A percentile compares a stretch with the other conserved stretches of the same genome.
phyloP scores from a whole-genome alignment of 2,888 invertebrate genomes.

The Gonocerus acuteangulatus region DNA sequence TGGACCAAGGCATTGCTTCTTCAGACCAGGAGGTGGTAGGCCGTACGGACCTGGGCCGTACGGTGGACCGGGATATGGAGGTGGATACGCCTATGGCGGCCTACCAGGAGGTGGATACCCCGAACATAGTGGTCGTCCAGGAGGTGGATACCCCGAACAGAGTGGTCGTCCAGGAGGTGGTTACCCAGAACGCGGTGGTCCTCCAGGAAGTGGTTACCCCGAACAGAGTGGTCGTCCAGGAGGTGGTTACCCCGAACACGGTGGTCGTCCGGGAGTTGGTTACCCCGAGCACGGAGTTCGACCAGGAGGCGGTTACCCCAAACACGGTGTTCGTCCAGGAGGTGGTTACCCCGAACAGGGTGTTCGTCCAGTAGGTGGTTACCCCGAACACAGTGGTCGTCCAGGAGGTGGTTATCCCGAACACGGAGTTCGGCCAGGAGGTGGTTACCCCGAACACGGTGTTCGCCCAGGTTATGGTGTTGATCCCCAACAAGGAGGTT shows the following conservation, averaged over 20 bases:
- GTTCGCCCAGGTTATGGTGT: neutral
- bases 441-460: neutral
- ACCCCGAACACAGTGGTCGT: neutral
- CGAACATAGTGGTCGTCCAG: slow-evolving; percentile 13
- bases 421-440: neutral
- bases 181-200: neutral
- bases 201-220: neutral
- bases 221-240: neutral
- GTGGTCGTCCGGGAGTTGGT: neutral
- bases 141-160: slow-evolving; percentile 3
- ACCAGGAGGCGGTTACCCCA: slow-evolving; percentile 3
- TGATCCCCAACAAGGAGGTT: neutral
- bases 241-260: neutral
- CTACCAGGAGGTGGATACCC: slow-evolving; percentile 24
- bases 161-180: neutral
- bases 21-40: slow-evolving; percentile 29
- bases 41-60: neutral
- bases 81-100: slow-evolving; percentile 27
- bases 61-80: neutral
- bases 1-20: slow-evolving; percentile 44
- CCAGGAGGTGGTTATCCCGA: slow-evolving; percentile 20
- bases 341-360: too few relatives aligned
- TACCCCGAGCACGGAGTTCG: neutral
- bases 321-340: neutral
- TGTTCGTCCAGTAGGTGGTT: neutral